Evolutionary conservation across 64 coral and sea anemone species (phyloP).

Genomic region (Dendrophyllia cribrosa): DNA sequence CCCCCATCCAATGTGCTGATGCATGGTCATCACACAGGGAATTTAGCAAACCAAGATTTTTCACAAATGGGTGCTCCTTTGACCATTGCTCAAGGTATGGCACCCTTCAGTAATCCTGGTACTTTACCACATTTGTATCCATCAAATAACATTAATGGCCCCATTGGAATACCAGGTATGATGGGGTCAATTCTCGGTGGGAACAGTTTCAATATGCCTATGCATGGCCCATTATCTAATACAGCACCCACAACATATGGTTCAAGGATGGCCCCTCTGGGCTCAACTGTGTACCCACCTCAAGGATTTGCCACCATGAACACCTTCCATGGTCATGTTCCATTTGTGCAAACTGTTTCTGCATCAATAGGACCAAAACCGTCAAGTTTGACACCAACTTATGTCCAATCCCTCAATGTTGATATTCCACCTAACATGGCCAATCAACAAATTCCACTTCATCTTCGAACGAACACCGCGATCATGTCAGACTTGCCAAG

Average conservation of each 20-base stretch:
- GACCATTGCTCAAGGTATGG: background rate
- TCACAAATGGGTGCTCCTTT: background rate
- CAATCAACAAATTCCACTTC: constrained; percentile 7
- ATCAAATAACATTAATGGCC: background rate
- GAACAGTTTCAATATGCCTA: background rate
- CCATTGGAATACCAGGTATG: background rate
- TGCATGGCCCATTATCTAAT: background rate
- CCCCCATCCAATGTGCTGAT: background rate
- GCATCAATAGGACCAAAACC: constrained; percentile 46
- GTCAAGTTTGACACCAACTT: constrained; percentile 45
- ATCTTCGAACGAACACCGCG: constrained; percentile 12
- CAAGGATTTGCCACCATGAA: constrained; percentile 11
- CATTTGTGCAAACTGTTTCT: constrained; percentile 48
- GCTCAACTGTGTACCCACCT: background rate
- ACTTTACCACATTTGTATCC: constrained; percentile 9
- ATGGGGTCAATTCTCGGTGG: background rate
- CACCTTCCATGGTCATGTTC: constrained; percentile 24
- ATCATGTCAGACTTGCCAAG: constrained; percentile 1
- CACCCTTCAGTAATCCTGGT: background rate
- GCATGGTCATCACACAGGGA: background rate
- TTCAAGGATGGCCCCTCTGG: constrained; percentile 1
- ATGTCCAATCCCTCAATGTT: constrained; percentile 25
- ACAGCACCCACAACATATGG: constrained; percentile 1
- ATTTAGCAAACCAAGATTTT: constrained; percentile 8
- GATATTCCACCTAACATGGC: constrained; percentile 17